Evolutionary conservation across 2,113 vertebrate species (phyloP).

Genomic region (Solenodon paradoxus): DNA sequence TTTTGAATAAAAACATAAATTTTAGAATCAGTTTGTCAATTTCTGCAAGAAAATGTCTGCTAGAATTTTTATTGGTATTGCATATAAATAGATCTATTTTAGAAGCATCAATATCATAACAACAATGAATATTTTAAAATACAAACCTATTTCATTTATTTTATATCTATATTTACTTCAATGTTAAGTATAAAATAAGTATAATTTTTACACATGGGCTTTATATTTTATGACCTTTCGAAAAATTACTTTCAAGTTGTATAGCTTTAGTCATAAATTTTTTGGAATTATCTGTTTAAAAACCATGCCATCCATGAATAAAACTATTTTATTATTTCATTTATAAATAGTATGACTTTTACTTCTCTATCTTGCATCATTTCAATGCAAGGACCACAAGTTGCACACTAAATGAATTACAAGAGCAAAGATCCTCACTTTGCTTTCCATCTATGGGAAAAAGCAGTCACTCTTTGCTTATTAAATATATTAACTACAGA

Average conservation of each 20-base stretch:
- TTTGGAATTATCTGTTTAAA: neutral
- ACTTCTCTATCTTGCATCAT: neutral
- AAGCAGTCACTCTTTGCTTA: neutral
- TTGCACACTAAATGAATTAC: neutral
- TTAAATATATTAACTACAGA: neutral
- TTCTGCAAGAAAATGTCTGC: neutral
- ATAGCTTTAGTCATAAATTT: neutral
- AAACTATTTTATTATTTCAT: neutral
- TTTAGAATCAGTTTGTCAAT: neutral
- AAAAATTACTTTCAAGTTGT: neutral
- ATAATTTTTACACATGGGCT: no score
- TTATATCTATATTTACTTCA: neutral
- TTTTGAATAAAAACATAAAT: neutral
- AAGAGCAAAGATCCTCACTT: neutral
- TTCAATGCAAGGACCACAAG: neutral
- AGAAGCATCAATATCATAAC: neutral
- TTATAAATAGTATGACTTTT: neutral
- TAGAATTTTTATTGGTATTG: neutral
- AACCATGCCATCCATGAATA: neutral
- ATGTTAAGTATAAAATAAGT: no score
- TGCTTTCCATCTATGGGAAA: neutral
- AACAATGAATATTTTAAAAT: neutral
- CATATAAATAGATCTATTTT: neutral
- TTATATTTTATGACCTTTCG: no score
- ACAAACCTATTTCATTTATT: neutral